Evolutionary conservation across 2,888 invertebrate genomes (phyloP).

Genomic region (Mythimna loreyi): DNA sequence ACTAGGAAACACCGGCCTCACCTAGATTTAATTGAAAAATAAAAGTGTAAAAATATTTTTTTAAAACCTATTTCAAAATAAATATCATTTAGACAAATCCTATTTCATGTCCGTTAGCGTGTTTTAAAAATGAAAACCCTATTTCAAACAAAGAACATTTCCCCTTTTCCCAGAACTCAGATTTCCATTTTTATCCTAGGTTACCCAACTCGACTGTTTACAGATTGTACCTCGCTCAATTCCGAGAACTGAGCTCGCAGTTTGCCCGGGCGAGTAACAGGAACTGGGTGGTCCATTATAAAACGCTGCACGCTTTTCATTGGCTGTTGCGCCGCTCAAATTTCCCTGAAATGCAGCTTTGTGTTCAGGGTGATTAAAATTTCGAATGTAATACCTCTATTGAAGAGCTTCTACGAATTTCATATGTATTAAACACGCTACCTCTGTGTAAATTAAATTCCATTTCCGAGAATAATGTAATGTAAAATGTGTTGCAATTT

Average conservation of each 20-base stretch:
- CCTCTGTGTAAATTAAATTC: conserved; percentile 16
- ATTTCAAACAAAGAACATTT: neutral
- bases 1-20: too few species aligned
- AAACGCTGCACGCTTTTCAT: conserved; percentile 19
- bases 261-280: conserved; percentile 42
- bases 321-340: conserved; percentile 16
- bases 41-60: too few species aligned
- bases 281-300: conserved; percentile 12
- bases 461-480: conserved; percentile 18
- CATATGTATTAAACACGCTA: conserved; percentile 13
- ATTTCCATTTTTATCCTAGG: neutral
- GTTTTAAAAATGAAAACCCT: neutral
- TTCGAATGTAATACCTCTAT: conserved; percentile 24
- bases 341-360: conserved; percentile 45
- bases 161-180: neutral
- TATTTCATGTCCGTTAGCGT: neutral
- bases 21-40: too few species aligned
- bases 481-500: too few species aligned
- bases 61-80: too few species aligned
- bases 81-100: neutral
- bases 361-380: conserved; percentile 27
- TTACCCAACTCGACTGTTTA: conserved; percentile 7
- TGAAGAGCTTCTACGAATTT: conserved; percentile 25
- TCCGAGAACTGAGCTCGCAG: conserved; percentile 4
- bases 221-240: conserved; percentile 2